Base-by-base conservation (phyloP, 2,113 vertebrate species). In the Falco punctatus region DNA sequence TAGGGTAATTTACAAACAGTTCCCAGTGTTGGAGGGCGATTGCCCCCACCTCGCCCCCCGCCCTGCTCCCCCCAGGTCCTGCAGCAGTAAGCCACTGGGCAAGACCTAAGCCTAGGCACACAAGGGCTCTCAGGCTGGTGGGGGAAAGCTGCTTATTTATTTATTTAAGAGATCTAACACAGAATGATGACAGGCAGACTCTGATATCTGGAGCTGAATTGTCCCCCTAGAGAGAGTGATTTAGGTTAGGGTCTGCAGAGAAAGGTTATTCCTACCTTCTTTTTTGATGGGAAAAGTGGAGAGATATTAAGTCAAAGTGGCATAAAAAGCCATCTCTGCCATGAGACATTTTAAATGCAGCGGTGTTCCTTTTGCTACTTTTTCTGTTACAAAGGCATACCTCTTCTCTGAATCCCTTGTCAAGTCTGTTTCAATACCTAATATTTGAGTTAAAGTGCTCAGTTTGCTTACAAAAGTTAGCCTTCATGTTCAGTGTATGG, bases 1-100 rank as follows among this genome's bases (percentile, higher is more conserved):
- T 95, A 91, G 90, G 80, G 92, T 96, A 92, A 97, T 94, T 94
- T 92, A 92, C 86, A 81, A 96, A 74, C 90, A 42, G 78, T 69
- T 96, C 90, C 65, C 24, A 35, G 81, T 78, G 90, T 86, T 40
- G 86, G 86, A 95, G 81, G 73, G 81, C 17, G 80, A 49, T 79
- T 57, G 81, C 93, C 77, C 88, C 92, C 90, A 42, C 71, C 85
- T 88, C 54, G 1, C 51, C 88, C 93, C 92, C 86, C 3, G 1
- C 52, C 65, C 83, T 27, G 61, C 88, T 87, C 86, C 72, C 67
- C 40, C 28, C 75, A 46, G 80, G 58, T 90, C 91, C 80, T 81
- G 82, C 79, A 69, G 74, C 67, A 20, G 64, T 18, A 52, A 93
- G 85, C 81, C 70, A 54, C 67, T 15, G 81, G 73, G 88, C 92